phyloP scores from a whole-genome alignment of 2,113 vertebrate genomes.

The Osmerus mordax region DNA sequence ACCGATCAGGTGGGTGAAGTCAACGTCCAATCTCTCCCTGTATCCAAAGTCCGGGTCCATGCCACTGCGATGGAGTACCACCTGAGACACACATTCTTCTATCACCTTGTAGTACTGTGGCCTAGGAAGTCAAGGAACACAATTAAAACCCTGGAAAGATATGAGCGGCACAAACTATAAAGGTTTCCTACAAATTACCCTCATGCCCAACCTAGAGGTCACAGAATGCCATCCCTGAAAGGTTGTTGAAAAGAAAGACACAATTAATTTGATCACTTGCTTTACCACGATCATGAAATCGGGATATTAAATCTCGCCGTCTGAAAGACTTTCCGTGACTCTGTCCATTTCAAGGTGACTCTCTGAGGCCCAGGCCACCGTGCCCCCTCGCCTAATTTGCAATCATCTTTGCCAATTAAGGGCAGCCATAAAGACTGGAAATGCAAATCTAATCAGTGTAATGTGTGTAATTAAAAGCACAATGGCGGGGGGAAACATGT shows the following conservation, averaged over 20 bases:
- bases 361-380: conserved; percentile 39
- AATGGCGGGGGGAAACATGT: conserved; percentile 64
- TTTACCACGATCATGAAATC: conserved; percentile 64
- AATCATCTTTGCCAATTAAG: conserved; percentile 76
- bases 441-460: conserved; percentile 74
- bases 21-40: conserved; percentile 86
- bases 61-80: conserved; percentile 90
- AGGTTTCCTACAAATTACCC: conserved; percentile 61
- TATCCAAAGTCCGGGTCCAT: conserved; percentile 94
- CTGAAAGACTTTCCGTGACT: conserved; percentile 36
- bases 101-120: conserved; percentile 98
- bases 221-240: conserved; percentile 62
- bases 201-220: conserved; percentile 60
- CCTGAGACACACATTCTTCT: conserved; percentile 92
- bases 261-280: conserved; percentile 65
- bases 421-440: conserved; percentile 61
- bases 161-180: conserved; percentile 57
- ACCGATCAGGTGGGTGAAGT: conserved; percentile 91
- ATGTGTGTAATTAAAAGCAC: conserved; percentile 73
- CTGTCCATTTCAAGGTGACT: conserved; percentile 72
- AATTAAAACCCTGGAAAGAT: conserved; percentile 47
- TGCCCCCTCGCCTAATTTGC: conserved; percentile 66
- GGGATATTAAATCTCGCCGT: conserved; percentile 58
- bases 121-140: conserved; percentile 65
- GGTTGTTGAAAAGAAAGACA: conserved; percentile 51